These are phyloP conservation scores for Takifugu bimaculatus DNA, from an alignment of 2,113 vertebrate genomes.

Conservation along the genomic window DNA sequence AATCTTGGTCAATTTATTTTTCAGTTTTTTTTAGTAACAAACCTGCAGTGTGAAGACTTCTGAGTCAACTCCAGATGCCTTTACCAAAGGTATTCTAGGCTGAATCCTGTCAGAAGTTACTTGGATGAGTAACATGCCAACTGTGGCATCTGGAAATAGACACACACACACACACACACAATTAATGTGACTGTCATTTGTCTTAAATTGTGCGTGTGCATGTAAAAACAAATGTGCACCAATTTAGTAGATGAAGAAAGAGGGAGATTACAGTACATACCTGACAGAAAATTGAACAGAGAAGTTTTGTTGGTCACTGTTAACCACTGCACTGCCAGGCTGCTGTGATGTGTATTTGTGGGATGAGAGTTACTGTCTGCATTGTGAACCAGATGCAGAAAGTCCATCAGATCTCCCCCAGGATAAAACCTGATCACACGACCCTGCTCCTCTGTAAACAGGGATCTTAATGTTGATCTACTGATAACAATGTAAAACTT, in stretches of 20 bases:
- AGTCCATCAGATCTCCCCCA: constrained; percentile 75
- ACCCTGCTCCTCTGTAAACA: constrained; percentile 44
- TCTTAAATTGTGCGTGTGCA: not conserved
- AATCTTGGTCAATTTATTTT: not conserved
- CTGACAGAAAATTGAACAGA: constrained; percentile 58
- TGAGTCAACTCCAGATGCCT: constrained; percentile 10
- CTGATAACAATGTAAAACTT: not conserved
- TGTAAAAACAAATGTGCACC: not conserved
- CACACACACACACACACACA: not conserved
- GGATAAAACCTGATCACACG: constrained; percentile 70
- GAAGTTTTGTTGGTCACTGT: constrained; percentile 43
- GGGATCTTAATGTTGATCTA: not conserved
- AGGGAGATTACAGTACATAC: constrained; percentile 34
- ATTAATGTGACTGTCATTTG: not conserved
- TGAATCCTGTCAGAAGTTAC: constrained; percentile 37
- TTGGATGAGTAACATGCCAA: constrained; percentile 75
- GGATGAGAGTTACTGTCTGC: not conserved
- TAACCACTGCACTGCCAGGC: constrained; percentile 67
- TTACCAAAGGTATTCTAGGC: constrained; percentile 51
- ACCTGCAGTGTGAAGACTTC: constrained; percentile 41
- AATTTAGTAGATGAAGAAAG: not conserved
- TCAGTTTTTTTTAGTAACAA: not conserved
- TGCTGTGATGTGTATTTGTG: constrained; percentile 19
- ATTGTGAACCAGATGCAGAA: constrained; percentile 51
- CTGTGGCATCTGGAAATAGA: constrained; percentile 52